Evolutionary conservation across 2,888 invertebrate genomes (phyloP), one percentile per base, ranked within the genome.

Genomic region (Lycophotia porphyrea): DNA sequence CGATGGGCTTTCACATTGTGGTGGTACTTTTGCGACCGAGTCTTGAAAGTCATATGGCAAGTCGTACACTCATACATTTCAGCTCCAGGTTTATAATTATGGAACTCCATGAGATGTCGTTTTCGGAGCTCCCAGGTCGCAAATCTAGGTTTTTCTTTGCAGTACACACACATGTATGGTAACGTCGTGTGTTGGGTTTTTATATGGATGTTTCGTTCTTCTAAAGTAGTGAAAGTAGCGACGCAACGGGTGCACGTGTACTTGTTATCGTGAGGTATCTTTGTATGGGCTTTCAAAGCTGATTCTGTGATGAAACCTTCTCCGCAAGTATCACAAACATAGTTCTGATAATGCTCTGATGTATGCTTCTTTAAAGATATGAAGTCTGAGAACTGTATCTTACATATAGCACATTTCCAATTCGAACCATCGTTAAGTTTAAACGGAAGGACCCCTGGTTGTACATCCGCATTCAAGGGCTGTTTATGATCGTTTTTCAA

Each of bases 61-160:
- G 96, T 95, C 0, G 95, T 95, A 52, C 96, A 96, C 71, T 96
- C 96, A 66, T 96, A 96, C 93, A 94, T 94, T 75, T 95, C 95
- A 0, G 96, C 95, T 0, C 96, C 95, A 0, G 96, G 95, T 68
- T 94, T 94, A 71, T 94, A 94, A 70, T 96, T 95, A 74, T 96
- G 96, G 21, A 95, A 93, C 87, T 96, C 96, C 93, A 95, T 94
- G 0, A 96, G 88, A 77, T 96, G 96, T 0, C 95, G 90, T 76
- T 95, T 95, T 9, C 96, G 86, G 1, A 95, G 83, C 79, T 96
- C 95, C 96, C 96, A 96, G 0, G 95, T 95, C 0, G 95, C 94
- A 72, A 96, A 96, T 18, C 96, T 87, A 0, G 96, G 96, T 64
- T 95, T 96, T 21, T 96, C 96, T 74, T 96, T 95, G 74, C 96